Conservation (phyloP, 2,113 vertebrate genomes). For the Hippocampus guttulatus region DNA sequence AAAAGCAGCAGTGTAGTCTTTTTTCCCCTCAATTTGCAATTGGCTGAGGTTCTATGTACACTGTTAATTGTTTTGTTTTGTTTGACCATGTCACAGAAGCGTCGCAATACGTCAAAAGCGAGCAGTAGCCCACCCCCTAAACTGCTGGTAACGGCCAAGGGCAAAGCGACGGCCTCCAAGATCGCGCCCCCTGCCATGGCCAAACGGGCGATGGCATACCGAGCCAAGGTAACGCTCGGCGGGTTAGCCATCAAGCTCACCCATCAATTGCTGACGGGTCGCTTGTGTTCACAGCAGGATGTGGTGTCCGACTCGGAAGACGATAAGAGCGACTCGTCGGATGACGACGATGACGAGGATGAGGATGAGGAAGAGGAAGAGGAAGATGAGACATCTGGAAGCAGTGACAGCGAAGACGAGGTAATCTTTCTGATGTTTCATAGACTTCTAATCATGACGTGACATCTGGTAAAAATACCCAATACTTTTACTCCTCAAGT, state of each 20-base stretch:
- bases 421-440: constrained; percentile 17
- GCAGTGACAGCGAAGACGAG: constrained; percentile 60
- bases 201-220: constrained; percentile 75
- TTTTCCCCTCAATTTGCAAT: too few species aligned
- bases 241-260: neutral
- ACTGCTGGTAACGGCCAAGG: constrained; percentile 63
- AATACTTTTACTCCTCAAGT: too few species aligned
- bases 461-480: too few species aligned
- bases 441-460: too few species aligned
- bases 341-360: constrained; percentile 72
- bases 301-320: constrained; percentile 68
- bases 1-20: too few species aligned
- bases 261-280: too few species aligned
- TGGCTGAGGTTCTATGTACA: too few species aligned
- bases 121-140: constrained; percentile 60
- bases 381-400: constrained; percentile 63
- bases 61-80: neutral
- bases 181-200: constrained; percentile 51
- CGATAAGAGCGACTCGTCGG: constrained; percentile 65
- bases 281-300: constrained; percentile 60
- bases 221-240: constrained; percentile 65
- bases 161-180: constrained; percentile 62
- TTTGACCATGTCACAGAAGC: constrained; percentile 59
- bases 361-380: constrained; percentile 66
- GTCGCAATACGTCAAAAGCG: constrained; percentile 66